These are phyloP conservation scores for Pseudomyrmex dendroicus DNA, from an alignment of 1,140 invertebrate genomes.

Conservation along the genomic window DNA sequence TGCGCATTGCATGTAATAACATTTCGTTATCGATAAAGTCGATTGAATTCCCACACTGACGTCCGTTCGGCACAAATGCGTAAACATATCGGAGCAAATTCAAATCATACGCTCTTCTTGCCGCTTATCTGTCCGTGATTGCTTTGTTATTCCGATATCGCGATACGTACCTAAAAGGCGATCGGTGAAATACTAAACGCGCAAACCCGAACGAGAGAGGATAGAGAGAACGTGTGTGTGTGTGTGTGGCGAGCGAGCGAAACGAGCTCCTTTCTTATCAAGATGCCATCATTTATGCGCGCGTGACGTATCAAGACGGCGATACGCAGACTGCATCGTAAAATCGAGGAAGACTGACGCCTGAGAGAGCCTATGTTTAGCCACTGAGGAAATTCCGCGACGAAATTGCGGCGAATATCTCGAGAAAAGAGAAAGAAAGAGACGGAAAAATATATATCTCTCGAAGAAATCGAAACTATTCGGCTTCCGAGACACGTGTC, in stretches of 20 bases:
- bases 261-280: conserved; percentile 21
- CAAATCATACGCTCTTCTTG: conserved; percentile 3
- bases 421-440: neutral
- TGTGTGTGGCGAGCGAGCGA: neutral
- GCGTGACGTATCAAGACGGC: neutral
- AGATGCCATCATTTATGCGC: conserved; percentile 30
- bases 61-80: neutral
- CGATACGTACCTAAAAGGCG: neutral
- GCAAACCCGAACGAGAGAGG: neutral
- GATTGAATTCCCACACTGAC: neutral
- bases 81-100: conserved; percentile 23
- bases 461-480: neutral
- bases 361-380: neutral
- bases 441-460: neutral
- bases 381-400: conserved; percentile 7
- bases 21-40: neutral
- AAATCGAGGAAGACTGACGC: conserved; percentile 18
- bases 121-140: neutral
- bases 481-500: conserved; percentile 3
- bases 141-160: conserved; percentile 8
- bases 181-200: neutral
- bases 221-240: neutral
- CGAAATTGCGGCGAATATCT: neutral
- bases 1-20: neutral
- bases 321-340: conserved; percentile 16